Conservation (phyloP, 2,888 invertebrate genomes). For the Nebria salina region DNA sequence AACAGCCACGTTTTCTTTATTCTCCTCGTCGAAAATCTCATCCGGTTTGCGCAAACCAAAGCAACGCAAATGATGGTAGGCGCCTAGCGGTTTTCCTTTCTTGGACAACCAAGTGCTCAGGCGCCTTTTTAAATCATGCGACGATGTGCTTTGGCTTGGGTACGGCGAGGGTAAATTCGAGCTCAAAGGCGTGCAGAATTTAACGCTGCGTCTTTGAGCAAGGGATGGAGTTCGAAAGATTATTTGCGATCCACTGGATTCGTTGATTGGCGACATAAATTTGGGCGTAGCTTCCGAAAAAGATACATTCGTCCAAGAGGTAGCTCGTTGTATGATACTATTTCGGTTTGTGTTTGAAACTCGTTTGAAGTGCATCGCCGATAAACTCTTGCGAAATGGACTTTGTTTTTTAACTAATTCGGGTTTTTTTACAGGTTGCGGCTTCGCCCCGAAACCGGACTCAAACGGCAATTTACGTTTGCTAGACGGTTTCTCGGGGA, state of each 20-base stretch:
- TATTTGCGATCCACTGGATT: constrained; percentile 58
- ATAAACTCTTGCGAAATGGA: constrained; percentile 54
- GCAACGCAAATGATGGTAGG: constrained; percentile 67
- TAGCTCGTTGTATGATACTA: constrained; percentile 52
- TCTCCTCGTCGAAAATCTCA: constrained; percentile 59
- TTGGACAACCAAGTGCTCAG: constrained; percentile 67
- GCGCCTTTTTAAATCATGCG: constrained; percentile 60
- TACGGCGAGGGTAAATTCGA: constrained; percentile 31
- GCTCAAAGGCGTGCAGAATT: constrained; percentile 55
- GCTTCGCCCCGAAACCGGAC: not conserved
- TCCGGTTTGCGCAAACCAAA: constrained; percentile 58
- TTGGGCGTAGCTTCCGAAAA: constrained; percentile 53
- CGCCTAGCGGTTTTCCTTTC: constrained; percentile 63
- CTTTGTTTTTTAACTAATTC: not conserved
- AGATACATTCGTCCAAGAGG: constrained; percentile 59
- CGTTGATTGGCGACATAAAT: constrained; percentile 24
- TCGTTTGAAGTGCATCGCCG: constrained; percentile 64
- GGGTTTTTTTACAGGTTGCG: not conserved
- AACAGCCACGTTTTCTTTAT: constrained; percentile 64
- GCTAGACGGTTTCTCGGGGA: too few species aligned
- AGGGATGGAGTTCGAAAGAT: constrained; percentile 59
- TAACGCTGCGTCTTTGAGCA: constrained; percentile 56
- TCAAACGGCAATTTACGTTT: not conserved
- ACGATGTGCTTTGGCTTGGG: constrained; percentile 4
- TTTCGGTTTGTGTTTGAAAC: constrained; percentile 58